Percentiles rank a stretch among this genome's conserved stretches.
These are phyloP conservation scores for Pseudomyrmex sp. DNA, from an alignment of 1,140 invertebrate species.

Conservation along the genomic window DNA sequence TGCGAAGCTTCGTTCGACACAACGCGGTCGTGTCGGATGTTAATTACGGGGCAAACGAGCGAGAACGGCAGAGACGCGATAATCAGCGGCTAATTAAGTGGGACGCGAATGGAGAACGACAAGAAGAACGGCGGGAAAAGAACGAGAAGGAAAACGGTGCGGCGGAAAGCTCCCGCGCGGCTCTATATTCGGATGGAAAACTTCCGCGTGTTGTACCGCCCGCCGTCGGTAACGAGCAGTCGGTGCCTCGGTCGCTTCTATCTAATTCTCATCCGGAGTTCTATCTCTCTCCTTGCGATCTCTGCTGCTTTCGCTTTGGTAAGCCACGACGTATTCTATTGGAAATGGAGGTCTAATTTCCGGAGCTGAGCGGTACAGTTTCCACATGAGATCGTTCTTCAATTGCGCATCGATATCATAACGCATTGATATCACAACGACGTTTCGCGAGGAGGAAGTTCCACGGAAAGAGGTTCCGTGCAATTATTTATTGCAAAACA, in stretches of 20 bases:
- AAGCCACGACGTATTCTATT: neutral
- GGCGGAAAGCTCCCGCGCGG: neutral
- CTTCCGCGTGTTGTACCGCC: slow-evolving; percentile 12
- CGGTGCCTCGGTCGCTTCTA: neutral
- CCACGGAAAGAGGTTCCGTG: neutral
- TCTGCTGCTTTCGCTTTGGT: neutral
- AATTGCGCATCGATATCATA: slow-evolving; percentile 23
- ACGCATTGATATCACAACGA: neutral
- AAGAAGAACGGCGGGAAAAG: neutral
- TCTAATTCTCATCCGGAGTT: neutral
- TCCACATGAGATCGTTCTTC: neutral
- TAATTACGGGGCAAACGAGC: slow-evolving; percentile 16
- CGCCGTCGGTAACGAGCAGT: slow-evolving; percentile 10
- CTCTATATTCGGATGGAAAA: slow-evolving; percentile 27
- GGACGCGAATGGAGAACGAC: neutral
- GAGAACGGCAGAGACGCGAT: neutral
- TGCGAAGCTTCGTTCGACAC: neutral
- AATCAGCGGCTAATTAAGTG: slow-evolving; percentile 45
- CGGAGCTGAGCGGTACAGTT: slow-evolving; percentile 1
- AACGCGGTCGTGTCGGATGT: neutral
- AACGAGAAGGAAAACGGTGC: neutral
- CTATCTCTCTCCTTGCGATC: neutral
- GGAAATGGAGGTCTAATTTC: slow-evolving; percentile 5
- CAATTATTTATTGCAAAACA: slow-evolving; percentile 3
- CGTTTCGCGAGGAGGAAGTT: neutral